A percentile compares a stretch with the other conserved stretches of the same genome.
Evolutionary conservation across 2,888 invertebrate species (phyloP).

Genomic region (Altica lythri): DNA sequence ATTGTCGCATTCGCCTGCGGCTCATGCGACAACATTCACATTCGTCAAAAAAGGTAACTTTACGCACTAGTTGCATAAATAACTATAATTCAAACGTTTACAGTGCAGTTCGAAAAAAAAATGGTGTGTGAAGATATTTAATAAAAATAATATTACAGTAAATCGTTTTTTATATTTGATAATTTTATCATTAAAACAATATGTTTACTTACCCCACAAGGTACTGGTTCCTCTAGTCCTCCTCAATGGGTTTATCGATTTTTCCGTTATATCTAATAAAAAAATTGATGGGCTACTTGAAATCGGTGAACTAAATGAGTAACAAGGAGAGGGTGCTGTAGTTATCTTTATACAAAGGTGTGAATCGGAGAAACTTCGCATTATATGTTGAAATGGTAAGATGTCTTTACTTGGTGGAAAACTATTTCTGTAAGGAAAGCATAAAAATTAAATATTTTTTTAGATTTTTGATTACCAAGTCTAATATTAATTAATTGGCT

Average conservation of each 20-base stretch:
- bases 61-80: too few relatives aligned
- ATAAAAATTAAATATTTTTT: constrained; percentile 5
- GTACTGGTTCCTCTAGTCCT: constrained; percentile 62
- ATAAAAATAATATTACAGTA: too few relatives aligned
- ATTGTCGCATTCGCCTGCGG: too few relatives aligned
- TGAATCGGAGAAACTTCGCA: constrained; percentile 76
- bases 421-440: constrained; percentile 62
- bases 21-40: too few relatives aligned
- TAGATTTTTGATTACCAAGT: too few relatives aligned
- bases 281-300: constrained; percentile 67
- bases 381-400: constrained; percentile 73
- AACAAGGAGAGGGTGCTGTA: constrained; percentile 64
- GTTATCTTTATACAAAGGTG: constrained; percentile 73
- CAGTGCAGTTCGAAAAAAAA: too few relatives aligned
- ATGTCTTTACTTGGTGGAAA: constrained; percentile 73
- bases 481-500: too few relatives aligned
- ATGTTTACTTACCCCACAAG: constrained; percentile 54
- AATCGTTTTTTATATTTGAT: too few relatives aligned
- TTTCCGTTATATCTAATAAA: constrained; percentile 66
- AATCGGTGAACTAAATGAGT: constrained; percentile 62
- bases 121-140: too few relatives aligned
- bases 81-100: too few relatives aligned
- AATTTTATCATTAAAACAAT: too few relatives aligned
- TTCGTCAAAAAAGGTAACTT: too few relatives aligned
- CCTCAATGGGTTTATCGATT: constrained; percentile 60